Conservation (phyloP, 2,113 vertebrate species). For the Myiozetetes cayanensis region DNA sequence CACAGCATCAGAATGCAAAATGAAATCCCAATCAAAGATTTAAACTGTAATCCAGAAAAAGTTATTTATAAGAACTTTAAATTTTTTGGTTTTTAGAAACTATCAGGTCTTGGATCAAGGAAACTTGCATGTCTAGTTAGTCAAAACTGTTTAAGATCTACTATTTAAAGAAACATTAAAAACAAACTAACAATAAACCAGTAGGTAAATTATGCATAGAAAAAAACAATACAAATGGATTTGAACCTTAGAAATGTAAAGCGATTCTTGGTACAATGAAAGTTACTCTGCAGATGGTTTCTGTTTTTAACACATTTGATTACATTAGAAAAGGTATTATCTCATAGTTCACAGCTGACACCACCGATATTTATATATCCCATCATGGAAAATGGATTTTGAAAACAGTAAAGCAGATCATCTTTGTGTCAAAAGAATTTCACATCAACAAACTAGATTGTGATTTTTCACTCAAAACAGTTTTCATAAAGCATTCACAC, state of each 20-base stretch:
- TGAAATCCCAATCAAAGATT: background rate
- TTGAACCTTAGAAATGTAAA: background rate
- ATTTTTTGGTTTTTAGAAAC: background rate
- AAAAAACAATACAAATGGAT: background rate
- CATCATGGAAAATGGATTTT: background rate
- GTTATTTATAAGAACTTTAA: background rate
- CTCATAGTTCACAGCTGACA: background rate
- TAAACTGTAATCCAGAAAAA: background rate
- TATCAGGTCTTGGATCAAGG: background rate
- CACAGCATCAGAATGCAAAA: background rate
- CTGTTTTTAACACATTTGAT: background rate
- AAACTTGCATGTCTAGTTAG: background rate
- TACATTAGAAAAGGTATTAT: background rate
- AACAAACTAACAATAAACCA: background rate
- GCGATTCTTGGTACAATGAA: background rate
- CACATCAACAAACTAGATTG: background rate
- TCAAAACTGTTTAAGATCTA: background rate
- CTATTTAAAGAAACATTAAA: conserved; percentile 9
- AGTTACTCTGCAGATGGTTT: conserved; percentile 10
- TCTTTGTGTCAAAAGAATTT: background rate
- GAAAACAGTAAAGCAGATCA: background rate
- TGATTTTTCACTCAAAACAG: background rate
- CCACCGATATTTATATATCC: background rate
- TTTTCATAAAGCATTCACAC: background rate
- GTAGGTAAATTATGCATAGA: background rate